Conservation (phyloP, 2,888 invertebrate species). For the Andricus quercusramuli region DNA sequence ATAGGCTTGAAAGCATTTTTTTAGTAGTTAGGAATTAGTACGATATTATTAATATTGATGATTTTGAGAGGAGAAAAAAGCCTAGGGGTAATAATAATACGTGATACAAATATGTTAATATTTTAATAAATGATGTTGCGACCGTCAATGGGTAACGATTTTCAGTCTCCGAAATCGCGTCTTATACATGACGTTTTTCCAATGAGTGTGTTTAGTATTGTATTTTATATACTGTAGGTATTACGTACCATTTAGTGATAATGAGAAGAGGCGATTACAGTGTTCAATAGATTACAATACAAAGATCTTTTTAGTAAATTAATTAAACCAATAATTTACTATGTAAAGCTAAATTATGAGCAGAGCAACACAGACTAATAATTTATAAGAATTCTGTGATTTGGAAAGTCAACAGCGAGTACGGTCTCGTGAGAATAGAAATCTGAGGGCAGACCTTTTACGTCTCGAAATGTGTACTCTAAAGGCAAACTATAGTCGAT, state of each 20-base stretch:
- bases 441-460: not conserved
- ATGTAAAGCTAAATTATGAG: constrained; percentile 22
- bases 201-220: constrained; percentile 61
- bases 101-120: constrained; percentile 75
- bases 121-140: constrained; percentile 74
- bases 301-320: constrained; percentile 55
- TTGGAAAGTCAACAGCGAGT: not conserved
- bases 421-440: constrained; percentile 2
- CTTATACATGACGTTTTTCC: constrained; percentile 68
- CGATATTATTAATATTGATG: constrained; percentile 54
- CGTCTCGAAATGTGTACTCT: constrained; percentile 23
- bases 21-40: constrained; percentile 52
- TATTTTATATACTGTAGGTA: constrained; percentile 58
- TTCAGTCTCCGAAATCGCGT: constrained; percentile 71
- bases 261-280: constrained; percentile 59
- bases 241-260: constrained; percentile 53
- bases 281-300: constrained; percentile 61
- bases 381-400: constrained; percentile 26
- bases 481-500: constrained; percentile 5
- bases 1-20: constrained; percentile 63
- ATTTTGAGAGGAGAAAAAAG: constrained; percentile 48
- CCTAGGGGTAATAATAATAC: constrained; percentile 59
- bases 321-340: constrained; percentile 17
- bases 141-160: constrained; percentile 69
- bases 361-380: constrained; percentile 30